Evolutionary conservation across 2,113 vertebrate species (phyloP).

Genomic region (Chlorodrepanis virens): DNA sequence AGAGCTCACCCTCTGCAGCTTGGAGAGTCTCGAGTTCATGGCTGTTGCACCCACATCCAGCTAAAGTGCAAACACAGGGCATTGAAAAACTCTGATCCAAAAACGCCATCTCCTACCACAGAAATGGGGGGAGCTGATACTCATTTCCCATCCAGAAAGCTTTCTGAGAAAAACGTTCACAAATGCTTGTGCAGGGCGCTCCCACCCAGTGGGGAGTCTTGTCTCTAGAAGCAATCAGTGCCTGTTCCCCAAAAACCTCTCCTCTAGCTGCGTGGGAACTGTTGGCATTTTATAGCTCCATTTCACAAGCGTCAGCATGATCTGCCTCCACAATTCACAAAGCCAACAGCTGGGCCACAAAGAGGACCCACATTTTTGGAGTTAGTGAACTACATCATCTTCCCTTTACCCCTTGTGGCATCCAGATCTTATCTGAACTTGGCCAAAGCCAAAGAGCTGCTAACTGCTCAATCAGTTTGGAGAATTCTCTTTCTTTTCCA

Average conservation of each 20-base stretch:
- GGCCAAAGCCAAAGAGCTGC: background rate
- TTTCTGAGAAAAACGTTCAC: background rate
- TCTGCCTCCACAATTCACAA: background rate
- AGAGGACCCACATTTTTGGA: background rate
- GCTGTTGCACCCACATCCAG: constrained; percentile 63
- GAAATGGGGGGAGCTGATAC: background rate
- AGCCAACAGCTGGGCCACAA: background rate
- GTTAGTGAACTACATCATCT: background rate
- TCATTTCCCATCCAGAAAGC: background rate
- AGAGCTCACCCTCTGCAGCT: constrained; percentile 65
- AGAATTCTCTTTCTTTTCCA: background rate
- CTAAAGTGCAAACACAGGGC: constrained; percentile 57
- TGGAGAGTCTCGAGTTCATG: constrained; percentile 60
- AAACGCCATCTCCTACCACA: background rate
- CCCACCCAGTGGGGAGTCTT: background rate
- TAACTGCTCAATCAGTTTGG: background rate
- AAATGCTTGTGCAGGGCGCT: background rate
- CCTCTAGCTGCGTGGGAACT: background rate
- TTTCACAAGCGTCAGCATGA: background rate
- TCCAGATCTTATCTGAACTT: background rate
- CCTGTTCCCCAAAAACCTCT: background rate
- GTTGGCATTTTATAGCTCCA: background rate
- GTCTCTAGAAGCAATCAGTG: background rate
- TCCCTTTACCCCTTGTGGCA: background rate
- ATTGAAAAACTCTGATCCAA: constrained; percentile 40